These are phyloP conservation scores for Acanthococcus lagerstroemiae DNA, from an alignment of 2,888 invertebrate genomes.

Conservation along the genomic window DNA sequence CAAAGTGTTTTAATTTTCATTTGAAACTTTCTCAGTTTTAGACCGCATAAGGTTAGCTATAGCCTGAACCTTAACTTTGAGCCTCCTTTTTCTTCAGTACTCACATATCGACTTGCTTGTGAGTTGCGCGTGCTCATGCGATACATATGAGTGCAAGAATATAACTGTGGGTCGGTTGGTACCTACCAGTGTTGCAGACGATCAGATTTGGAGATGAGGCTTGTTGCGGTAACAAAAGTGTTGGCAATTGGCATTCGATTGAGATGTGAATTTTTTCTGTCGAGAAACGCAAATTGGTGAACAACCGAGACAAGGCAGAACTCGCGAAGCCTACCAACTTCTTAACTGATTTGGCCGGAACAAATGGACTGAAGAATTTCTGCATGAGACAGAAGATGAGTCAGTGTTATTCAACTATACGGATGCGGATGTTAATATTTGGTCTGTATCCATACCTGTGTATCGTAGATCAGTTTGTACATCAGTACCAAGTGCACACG, in stretches of 20 bases:
- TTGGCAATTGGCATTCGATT: constrained; percentile 61
- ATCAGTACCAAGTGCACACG: constrained; percentile 61
- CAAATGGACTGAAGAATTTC: constrained; percentile 18
- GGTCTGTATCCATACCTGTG: constrained; percentile 47
- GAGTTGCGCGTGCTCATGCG: no score
- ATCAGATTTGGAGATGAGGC: constrained; percentile 66
- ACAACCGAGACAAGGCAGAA: constrained; percentile 43
- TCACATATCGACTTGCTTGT: no score
- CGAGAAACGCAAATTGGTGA: constrained; percentile 44
- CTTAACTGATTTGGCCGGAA: background rate
- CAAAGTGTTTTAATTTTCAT: no score
- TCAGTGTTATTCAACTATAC: background rate
- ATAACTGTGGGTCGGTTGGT: no score
- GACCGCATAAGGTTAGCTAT: no score
- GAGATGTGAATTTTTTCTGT: constrained; percentile 51
- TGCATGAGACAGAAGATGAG: background rate
- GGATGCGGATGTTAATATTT: background rate
- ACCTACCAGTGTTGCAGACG: constrained; percentile 59
- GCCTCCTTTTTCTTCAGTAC: no score
- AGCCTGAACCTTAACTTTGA: no score
- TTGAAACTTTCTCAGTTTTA: no score
- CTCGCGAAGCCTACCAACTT: constrained; percentile 36
- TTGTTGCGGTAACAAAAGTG: constrained; percentile 65
- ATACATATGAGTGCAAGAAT: no score
- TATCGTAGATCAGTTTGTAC: constrained; percentile 52